Conservation (phyloP, 2,113 vertebrate species). For the Casuarius casuarius region DNA sequence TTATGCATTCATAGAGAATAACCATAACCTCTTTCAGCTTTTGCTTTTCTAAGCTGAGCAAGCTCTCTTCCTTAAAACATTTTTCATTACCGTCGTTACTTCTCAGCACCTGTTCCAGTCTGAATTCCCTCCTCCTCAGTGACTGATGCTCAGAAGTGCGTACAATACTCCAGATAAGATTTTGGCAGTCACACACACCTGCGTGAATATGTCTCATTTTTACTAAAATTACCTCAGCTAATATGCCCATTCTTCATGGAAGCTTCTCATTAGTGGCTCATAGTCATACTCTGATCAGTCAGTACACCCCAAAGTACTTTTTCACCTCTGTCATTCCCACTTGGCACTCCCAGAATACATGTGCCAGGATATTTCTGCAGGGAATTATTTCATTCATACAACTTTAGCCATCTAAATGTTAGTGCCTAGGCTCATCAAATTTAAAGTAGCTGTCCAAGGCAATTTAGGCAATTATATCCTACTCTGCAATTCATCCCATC, state of each 20-base stretch:
- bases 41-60: background rate
- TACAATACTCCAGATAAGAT: background rate
- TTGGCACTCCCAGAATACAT: background rate
- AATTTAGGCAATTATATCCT: background rate
- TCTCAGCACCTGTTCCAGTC: constrained; percentile 31
- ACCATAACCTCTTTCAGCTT: background rate
- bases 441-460: background rate
- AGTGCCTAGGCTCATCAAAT: background rate
- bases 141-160: background rate
- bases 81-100: background rate
- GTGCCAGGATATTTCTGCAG: background rate
- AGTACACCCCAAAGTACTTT: background rate
- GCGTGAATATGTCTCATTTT: background rate
- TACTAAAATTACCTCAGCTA: background rate
- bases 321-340: background rate
- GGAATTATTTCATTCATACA: background rate
- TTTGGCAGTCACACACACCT: constrained; percentile 39
- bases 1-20: constrained; percentile 4
- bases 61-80: background rate
- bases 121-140: constrained; percentile 7
- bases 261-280: background rate
- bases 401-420: background rate
- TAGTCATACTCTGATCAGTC: background rate
- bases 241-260: background rate
- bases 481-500: background rate